Base-by-base conservation (phyloP, 2,888 invertebrate genomes). In the Cheilosia vulpina region DNA sequence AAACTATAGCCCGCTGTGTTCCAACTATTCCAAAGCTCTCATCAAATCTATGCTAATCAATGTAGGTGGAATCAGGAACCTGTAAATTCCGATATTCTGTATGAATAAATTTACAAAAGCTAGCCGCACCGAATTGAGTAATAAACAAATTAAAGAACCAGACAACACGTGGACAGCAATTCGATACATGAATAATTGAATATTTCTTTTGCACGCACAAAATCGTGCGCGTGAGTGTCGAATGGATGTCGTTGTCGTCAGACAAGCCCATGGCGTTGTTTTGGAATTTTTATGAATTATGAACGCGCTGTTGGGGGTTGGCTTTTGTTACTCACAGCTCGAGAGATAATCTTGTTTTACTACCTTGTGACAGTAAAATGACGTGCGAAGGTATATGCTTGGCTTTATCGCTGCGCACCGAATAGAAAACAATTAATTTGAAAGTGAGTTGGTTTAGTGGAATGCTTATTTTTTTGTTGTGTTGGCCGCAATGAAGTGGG, bases 381-480 rank as follows among this genome's bases (percentile, higher is more conserved):
- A 34, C 24, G 5, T 21, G 65, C 9, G 38, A 9, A 24, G 24
- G 13, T 38, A 17, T 52, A 17, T 17, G 38, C 21, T 41, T 2
- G 15, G n/a, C 21, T n/a, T 6, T 21, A 34, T 34, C 34, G 34
- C 34, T 34, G 34, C 9, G 17, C 7, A 9, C 47, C 9, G 47
- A 9, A 19, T 34, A 27, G 24, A 68, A 69, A 43, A 19, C 53
- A 66, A 31, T 69, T 69, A 69, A 31, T 38, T 71, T 58, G 50
- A 60, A 71, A 71, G 58, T 69, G 31, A 69, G 43, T 57, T 68
- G 68, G 43, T 57, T 43, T 5, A 55, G 68, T 45, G 43, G 45
- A 34, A 47, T 17, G 9, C 2, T 5, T 45, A 0, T 31, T 27
- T 43, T 41, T 52, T 41, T 24, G 27, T 41, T 21, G 5, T 4